A percentile compares a stretch with the other conserved stretches of the same genome.
These are phyloP conservation scores for Trypoxylon attenuatum DNA, from an alignment of 2,888 invertebrate genomes.

Conservation along the genomic window DNA sequence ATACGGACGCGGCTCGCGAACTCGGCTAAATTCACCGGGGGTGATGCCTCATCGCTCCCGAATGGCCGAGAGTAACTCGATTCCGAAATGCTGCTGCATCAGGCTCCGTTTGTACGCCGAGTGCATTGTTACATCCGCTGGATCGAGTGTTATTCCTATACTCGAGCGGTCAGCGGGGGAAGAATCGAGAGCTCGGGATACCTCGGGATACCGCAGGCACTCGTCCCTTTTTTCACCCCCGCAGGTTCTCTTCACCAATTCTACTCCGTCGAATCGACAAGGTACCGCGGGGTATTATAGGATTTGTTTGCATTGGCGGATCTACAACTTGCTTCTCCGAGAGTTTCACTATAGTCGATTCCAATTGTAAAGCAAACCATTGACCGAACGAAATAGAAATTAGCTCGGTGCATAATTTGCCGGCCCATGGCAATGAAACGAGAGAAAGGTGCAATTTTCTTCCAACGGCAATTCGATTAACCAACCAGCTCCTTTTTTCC, in stretches of 20 bases:
- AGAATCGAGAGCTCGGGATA: conserved; percentile 18
- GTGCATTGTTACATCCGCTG: conserved; percentile 8
- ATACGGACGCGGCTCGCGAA: conserved; percentile 13
- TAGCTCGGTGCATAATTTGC: not conserved
- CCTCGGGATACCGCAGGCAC: too few species aligned
- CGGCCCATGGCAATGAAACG: not conserved
- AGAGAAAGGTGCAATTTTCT: not conserved
- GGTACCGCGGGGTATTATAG: too few species aligned
- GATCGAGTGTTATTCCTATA: conserved; percentile 20
- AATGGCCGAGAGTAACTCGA: conserved; percentile 40
- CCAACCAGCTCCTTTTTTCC: too few species aligned
- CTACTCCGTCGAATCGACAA: not conserved
- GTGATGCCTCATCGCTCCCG: conserved; percentile 42
- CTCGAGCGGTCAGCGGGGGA: not conserved
- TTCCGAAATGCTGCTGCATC: conserved; percentile 19
- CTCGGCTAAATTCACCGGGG: conserved; percentile 29
- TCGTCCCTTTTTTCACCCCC: not conserved
- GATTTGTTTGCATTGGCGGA: too few species aligned
- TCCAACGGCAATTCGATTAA: conserved; percentile 4
- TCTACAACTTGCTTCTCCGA: too few species aligned
- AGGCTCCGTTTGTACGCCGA: not conserved
- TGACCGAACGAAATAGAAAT: not conserved
- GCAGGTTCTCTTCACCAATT: not conserved
- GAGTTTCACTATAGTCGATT: not conserved
- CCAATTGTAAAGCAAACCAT: not conserved